Base-by-base conservation (phyloP, 2,113 vertebrate species). In the Petaurus breviceps region DNA sequence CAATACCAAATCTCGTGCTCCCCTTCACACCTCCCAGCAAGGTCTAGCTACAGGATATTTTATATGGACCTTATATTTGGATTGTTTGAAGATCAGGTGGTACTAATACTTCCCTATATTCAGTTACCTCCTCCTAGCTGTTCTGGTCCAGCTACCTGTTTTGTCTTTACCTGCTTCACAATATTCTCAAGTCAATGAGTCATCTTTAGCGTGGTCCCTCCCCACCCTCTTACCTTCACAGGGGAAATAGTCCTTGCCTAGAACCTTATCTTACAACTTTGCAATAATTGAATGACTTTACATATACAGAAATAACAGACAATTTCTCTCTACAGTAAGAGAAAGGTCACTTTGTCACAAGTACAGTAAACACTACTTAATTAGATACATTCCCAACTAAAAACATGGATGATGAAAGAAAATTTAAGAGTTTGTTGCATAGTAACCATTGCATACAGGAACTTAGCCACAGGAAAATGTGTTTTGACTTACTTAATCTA, bases 401-500 rank as follows among this genome's bases (percentile, higher is more conserved):
- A 96, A 96, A 94, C 95, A 96, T 89, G 91, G 94, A 31, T 92
- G 91, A 94, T 96, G 84, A 94, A 96, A 93, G 95, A 96, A 91
- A n/a, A 68, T 91, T 54, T 92, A 92, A 91, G 61, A 92, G 68
- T 95, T 96, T 77, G 84, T 89, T 68, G 91, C 61, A 97, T 55
- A 96, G 96, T 95, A 96, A 94, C 46, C 84, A 91, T 94, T 96
- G 54, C 9, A 47, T 47, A 54, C 84, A 90, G 90, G 50, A 37
- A 89, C 22, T 95, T 84, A 43, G 68, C 68, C 68, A 43, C 68
- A 84, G 68, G n/a, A 84, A 84, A 84, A 84, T 43, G 51, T 50
- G 23, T 91, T 52, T 14, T 90, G 92, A 1, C 12, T 96, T 97
- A 25, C 92, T 96, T 97, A 57, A 68, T 92, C 89, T 89, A 95